phyloP scores from a whole-genome alignment of 1,140 invertebrate genomes.

The Zaprionus vittiger region DNA sequence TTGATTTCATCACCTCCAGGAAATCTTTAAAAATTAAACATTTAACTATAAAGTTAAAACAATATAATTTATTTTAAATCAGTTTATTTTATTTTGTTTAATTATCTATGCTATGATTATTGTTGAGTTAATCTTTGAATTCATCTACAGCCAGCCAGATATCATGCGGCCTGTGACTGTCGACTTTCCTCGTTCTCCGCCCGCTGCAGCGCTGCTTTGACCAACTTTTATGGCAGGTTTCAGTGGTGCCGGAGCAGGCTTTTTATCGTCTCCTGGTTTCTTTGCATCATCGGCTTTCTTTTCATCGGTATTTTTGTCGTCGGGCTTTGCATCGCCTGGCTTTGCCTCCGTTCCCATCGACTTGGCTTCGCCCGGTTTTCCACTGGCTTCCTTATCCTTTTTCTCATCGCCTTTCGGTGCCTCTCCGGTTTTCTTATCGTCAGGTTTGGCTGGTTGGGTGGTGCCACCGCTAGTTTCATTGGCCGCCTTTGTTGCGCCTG shows the following conservation, averaged over 20 bases:
- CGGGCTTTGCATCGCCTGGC: conserved; percentile 44
- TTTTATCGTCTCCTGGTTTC: conserved; percentile 60
- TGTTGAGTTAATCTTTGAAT: background rate
- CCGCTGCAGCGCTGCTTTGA: conserved; percentile 79
- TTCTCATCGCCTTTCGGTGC: conserved; percentile 57
- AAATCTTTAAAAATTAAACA: no score
- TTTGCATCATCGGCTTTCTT: conserved; percentile 56
- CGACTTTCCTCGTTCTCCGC: conserved; percentile 81
- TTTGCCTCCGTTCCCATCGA: conserved; percentile 24
- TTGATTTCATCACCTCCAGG: no score
- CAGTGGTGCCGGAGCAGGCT: conserved; percentile 55
- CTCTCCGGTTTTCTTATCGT: conserved; percentile 68
- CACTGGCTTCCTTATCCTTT: conserved; percentile 46
- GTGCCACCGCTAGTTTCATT: conserved; percentile 60
- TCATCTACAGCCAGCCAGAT: conserved; percentile 73
- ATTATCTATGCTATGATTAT: conserved; percentile 13
- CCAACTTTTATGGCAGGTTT: conserved; percentile 80
- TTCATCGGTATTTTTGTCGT: conserved; percentile 37
- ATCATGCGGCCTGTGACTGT: conserved; percentile 84
- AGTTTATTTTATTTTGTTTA: conserved; percentile 3
- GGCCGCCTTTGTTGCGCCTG: conserved; percentile 56
- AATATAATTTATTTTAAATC: background rate
- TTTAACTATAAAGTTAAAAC: no score
- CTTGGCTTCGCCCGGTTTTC: conserved; percentile 42
- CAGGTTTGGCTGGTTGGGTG: conserved; percentile 52